Base-by-base conservation (phyloP, 2,888 invertebrate genomes). In the Monoplex corrugatus region DNA sequence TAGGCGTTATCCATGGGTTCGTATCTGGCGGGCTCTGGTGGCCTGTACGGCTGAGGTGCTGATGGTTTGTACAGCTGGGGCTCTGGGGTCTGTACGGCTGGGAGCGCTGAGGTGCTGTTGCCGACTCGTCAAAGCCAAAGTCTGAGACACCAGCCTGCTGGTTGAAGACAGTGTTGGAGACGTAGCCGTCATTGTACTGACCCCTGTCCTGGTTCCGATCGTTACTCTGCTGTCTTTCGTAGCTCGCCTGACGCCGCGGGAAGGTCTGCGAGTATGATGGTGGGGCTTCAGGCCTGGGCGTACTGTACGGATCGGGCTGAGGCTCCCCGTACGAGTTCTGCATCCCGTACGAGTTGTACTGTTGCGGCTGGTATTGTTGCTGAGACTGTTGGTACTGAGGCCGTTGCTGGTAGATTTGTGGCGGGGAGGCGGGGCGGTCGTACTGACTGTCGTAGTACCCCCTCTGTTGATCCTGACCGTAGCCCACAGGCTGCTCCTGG, bases 201-300 rank as follows among this genome's bases (percentile, higher is more conserved):
- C 57, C 57, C 38, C 63, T 38, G 43, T 57, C 80, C 44, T 68
- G 32, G 44, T 43, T 72, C 28, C 88, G 38, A 32, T 88, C 88
- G 68, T 43, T 43, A 32, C 43, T 44, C 19, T 28, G 32, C 43
- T 86, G 86, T 63, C 63, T 32, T 13, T 85, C 85, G 87, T 63
- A 87, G 68, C 88, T 72, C 44, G 83, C n/a, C 88, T 88, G 88
- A 1, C 88, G 88, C 2, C 88, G 63, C 40, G 87, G 88, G 88
- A 88, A 88, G 43, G 88, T 88, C 83, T 88, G 88, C 13, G 88
- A 82, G 88, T 88, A 88, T 3, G 88, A 88, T 23, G 88, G 88
- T 23, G 88, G 88, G 35, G 88, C 88, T 40, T 88, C 88, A 2
- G 88, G 88, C n/a, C 88, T 80, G 89, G 89, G 50, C 83, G 86